Evolutionary conservation across 2,888 invertebrate genomes (phyloP), one percentile per base, ranked within the genome.

Genomic region (Pammene fasciana): DNA sequence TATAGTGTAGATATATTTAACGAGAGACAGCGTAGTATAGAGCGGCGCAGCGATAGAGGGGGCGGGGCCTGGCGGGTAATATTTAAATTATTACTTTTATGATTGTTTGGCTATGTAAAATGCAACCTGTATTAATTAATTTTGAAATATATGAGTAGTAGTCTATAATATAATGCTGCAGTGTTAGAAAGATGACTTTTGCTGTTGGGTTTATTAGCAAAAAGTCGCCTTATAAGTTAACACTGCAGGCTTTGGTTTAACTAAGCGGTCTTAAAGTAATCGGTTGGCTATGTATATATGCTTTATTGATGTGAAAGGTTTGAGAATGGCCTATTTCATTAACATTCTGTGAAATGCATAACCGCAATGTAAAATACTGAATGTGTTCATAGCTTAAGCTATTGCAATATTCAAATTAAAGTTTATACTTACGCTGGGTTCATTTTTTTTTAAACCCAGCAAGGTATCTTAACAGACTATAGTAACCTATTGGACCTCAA

Each of bases 1-100:
- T 36, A 57, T 64, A 68, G 64, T 57, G 50, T 62, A 68, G 57
- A 57, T 68, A 50, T 68, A 68, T 68, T 36, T 67, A 67, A 61
- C 18, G 55, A 48, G 61, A 61, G 36, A 41, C 38, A 36, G 60
- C 38, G 61, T 62, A 62, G 61, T 9, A 5, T 62, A 61, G 48
- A 48, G 43, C n/a, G 13, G 26, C 57, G 57, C 46, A 56, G 18
- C 43, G 16, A 52, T 26, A 48, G 56, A 57, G 43, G 16, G 56
- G 46, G 60, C 60, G 60, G 60, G 60, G 60, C 60, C 46, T 14
- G 0, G 3, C 26, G 59, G 13, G 11, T 43, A 11, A 11, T 43
- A 9, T 43, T 10, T 11, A 1, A 43, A 11, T 10, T 38, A 46
- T 46, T 46, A 46, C n/a, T 14, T 14, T 46, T 14, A 45, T 45